These are phyloP conservation scores for Lasioglossum lativentre DNA, from an alignment of 2,888 invertebrate species.

Conservation along the genomic window DNA sequence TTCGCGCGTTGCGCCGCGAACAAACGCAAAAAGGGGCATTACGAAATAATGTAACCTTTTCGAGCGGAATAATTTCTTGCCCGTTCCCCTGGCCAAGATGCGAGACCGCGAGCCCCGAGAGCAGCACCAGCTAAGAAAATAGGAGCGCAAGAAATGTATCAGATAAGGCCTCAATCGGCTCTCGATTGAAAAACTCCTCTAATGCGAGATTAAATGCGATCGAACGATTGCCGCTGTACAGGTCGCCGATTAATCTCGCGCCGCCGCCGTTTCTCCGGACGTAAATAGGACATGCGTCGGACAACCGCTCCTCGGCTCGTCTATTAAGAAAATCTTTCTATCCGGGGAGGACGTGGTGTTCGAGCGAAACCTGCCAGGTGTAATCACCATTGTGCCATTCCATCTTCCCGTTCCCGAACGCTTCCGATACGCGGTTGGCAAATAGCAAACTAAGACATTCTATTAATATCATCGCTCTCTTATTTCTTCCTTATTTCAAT, in stretches of 20 bases:
- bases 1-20: constrained; percentile 32
- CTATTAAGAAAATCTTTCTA: constrained; percentile 63
- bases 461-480: background rate
- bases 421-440: background rate
- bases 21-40: constrained; percentile 37
- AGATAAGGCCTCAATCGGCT: constrained; percentile 46
- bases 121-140: constrained; percentile 27
- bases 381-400: constrained; percentile 47
- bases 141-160: constrained; percentile 56
- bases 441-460: background rate
- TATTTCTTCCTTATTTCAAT: background rate
- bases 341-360: constrained; percentile 25
- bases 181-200: constrained; percentile 47
- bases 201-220: constrained; percentile 59
- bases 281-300: constrained; percentile 57
- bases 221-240: constrained; percentile 44
- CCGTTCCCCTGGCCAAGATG: constrained; percentile 28
- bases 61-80: constrained; percentile 47
- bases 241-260: constrained; percentile 59
- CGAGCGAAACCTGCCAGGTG: constrained; percentile 6
- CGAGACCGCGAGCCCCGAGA: background rate
- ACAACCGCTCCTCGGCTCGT: constrained; percentile 29
- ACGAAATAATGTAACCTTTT: constrained; percentile 51
- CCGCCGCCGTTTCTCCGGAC: constrained; percentile 46
- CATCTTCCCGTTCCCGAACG: constrained; percentile 39